Conservation (phyloP, 2,113 vertebrate species). For the Solea senegalensis region DNA sequence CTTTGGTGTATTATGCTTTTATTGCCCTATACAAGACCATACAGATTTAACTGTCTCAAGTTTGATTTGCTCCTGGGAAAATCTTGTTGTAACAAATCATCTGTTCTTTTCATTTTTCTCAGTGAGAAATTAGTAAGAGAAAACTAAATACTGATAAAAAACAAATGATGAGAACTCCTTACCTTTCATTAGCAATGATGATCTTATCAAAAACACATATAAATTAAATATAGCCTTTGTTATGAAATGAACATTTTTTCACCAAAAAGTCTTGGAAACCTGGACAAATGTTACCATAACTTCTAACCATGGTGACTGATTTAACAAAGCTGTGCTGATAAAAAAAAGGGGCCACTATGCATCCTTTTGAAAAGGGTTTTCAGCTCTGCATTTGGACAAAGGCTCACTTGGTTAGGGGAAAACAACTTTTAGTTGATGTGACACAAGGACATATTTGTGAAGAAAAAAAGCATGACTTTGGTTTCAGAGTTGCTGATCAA, state of each 20-base stretch:
- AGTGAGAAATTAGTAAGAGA: background rate
- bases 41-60: conserved; percentile 69
- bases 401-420: background rate
- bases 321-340: conserved; percentile 32
- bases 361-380: conserved; percentile 21
- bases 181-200: background rate
- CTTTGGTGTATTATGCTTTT: conserved; percentile 70
- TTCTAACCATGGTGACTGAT: background rate
- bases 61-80: conserved; percentile 73
- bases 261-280: background rate
- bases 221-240: background rate
- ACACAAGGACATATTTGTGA: conserved; percentile 3
- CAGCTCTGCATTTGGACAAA: conserved; percentile 17
- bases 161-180: conserved; percentile 1
- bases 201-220: background rate
- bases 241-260: background rate
- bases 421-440: conserved; percentile 14
- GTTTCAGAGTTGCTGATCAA: conserved; percentile 5
- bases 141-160: background rate
- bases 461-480: conserved; percentile 2
- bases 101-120: background rate
- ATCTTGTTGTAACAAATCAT: conserved; percentile 24
- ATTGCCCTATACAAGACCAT: conserved; percentile 42
- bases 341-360: conserved; percentile 52
- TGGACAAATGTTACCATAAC: background rate